A percentile compares a stretch with the other conserved stretches of the same genome.
Evolutionary conservation across 2,888 invertebrate species (phyloP).

Genomic region (Tethea ocularis): DNA sequence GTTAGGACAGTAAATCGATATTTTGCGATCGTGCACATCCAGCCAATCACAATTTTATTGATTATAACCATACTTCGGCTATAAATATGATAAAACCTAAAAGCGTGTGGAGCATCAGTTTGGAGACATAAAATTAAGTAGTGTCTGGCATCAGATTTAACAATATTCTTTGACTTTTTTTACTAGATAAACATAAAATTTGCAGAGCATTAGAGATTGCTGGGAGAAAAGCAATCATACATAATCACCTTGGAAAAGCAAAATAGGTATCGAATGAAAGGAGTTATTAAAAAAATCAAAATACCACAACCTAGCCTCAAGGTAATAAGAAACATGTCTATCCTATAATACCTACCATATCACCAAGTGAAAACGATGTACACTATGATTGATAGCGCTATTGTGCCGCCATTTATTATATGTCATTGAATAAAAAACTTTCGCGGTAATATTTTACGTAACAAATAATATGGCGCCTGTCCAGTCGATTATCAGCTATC

Average conservation of each 20-base stretch:
- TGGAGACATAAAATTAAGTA: neutral
- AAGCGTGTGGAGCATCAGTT: too few relatives aligned
- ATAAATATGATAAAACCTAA: neutral
- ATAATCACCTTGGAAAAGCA: too few relatives aligned
- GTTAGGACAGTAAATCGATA: slow-evolving; percentile 1
- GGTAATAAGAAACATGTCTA: neutral
- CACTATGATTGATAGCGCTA: slow-evolving; percentile 2
- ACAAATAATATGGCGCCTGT: slow-evolving; percentile 1
- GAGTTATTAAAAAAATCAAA: neutral
- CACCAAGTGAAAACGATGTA: neutral
- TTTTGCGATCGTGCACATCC: slow-evolving; percentile 5
- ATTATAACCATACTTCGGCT: slow-evolving; percentile 8
- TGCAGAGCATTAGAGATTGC: neutral
- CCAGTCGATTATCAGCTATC: slow-evolving; percentile 1
- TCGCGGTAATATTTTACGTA: slow-evolving; percentile 10
- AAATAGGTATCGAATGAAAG: neutral
- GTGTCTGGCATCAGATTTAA: too few relatives aligned
- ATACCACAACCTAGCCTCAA: neutral
- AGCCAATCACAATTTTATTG: slow-evolving; percentile 6
- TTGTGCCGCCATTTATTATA: slow-evolving; percentile 7
- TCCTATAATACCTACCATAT: neutral
- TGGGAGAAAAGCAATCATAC: too few relatives aligned
- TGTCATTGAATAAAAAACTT: slow-evolving; percentile 7
- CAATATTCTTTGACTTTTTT: too few relatives aligned
- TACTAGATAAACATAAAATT: neutral